Evolutionary conservation across 2,888 invertebrate species (phyloP).

Genomic region (Oscheius sp.): DNA sequence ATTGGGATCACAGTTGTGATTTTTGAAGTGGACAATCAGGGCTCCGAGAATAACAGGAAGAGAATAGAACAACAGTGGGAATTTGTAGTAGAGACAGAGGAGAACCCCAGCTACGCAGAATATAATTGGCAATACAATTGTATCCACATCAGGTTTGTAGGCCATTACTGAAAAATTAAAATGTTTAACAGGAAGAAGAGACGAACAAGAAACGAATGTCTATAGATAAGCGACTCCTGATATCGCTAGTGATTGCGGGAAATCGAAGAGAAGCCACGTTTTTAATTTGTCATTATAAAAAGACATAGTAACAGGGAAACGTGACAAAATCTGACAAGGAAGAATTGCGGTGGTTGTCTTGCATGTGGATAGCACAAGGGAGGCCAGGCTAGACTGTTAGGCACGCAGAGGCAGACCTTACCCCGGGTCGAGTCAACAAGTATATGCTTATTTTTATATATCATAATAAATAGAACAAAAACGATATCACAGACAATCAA

Average conservation of each 20-base stretch:
- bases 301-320: neutral
- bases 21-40: neutral
- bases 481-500: too few relatives aligned
- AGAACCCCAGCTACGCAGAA: constrained; percentile 4
- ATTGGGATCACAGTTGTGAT: constrained; percentile 24
- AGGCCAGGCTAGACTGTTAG: constrained; percentile 6
- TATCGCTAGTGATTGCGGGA: neutral
- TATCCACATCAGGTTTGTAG: constrained; percentile 25
- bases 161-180: constrained; percentile 18
- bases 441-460: too few relatives aligned
- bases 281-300: neutral
- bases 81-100: constrained; percentile 17
- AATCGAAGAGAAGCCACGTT: neutral
- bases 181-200: neutral
- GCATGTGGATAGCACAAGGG: neutral
- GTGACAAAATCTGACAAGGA: constrained; percentile 12
- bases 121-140: constrained; percentile 20
- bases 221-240: neutral
- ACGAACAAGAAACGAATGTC: neutral
- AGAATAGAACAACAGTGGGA: constrained; percentile 8
- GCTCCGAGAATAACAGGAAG: constrained; percentile 14
- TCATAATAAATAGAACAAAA: too few relatives aligned
- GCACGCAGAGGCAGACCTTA: constrained; percentile 9
- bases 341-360: neutral
- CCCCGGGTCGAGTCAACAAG: too few relatives aligned